Percentiles rank a stretch among this genome's conserved stretches.
Conservation (phyloP, 2,888 invertebrate genomes). For the Polymixis flavicincta region DNA sequence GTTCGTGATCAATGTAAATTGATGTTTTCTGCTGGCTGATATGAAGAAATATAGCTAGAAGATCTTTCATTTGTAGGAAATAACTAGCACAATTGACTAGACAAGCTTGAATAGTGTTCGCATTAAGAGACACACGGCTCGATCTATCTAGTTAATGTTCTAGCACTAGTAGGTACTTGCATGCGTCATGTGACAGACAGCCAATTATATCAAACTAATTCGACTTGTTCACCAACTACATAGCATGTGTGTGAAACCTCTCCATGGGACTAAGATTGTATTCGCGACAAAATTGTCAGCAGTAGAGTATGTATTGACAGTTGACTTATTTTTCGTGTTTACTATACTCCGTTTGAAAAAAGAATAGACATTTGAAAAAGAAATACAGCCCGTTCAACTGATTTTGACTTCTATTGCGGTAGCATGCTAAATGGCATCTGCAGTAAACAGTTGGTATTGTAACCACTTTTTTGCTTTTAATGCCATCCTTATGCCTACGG, state of each 20-base stretch:
- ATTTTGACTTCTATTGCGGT: no score
- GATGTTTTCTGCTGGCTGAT: background rate
- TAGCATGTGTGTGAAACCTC: no score
- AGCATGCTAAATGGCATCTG: no score
- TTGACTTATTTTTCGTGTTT: background rate
- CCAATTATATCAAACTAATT: background rate
- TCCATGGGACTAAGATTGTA: background rate
- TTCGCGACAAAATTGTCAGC: background rate
- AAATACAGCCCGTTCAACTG: no score
- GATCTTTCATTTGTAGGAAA: background rate
- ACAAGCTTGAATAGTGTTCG: slow-evolving; percentile 1
- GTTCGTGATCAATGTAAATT: background rate
- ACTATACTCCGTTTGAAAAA: background rate
- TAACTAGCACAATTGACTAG: background rate
- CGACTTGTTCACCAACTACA: background rate
- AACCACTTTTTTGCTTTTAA: no score
- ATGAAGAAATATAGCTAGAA: background rate
- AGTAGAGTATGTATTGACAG: background rate
- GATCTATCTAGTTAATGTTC: slow-evolving; percentile 6
- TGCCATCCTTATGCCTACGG: no score
- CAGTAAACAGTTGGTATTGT: no score
- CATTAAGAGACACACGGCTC: background rate
- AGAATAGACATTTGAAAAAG: no score
- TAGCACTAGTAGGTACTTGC: background rate
- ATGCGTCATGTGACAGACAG: background rate